phyloP scores from a whole-genome alignment of 1,140 invertebrate species.

The Aphis craccivora region DNA sequence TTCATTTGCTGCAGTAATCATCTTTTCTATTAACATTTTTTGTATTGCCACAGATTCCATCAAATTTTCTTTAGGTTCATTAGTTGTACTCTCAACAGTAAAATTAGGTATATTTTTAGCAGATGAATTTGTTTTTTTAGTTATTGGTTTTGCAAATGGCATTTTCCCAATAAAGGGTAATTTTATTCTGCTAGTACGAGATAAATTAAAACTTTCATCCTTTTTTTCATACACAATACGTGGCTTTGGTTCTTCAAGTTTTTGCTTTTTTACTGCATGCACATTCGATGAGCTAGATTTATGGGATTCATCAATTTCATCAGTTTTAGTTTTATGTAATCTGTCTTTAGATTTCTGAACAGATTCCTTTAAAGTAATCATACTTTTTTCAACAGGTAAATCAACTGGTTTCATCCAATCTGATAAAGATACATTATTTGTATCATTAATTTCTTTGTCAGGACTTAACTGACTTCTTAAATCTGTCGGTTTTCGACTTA shows the following conservation, averaged over 20 bases:
- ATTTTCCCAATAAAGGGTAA: conserved; percentile 75
- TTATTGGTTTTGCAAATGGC: conserved; percentile 65
- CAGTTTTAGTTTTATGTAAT: conserved; percentile 44
- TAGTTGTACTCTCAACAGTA: conserved; percentile 24
- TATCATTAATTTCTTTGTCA: conserved; percentile 40
- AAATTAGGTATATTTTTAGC: conserved; percentile 63
- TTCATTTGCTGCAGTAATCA: conserved; percentile 63
- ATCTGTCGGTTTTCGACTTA: conserved; percentile 63
- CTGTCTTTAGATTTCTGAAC: conserved; percentile 50
- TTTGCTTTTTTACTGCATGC: conserved; percentile 25
- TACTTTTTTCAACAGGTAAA: conserved; percentile 54
- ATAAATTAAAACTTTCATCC: conserved; percentile 54
- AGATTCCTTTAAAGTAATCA: conserved; percentile 53
- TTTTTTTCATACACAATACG: neutral
- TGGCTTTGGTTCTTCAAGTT: conserved; percentile 39
- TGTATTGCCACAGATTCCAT: conserved; percentile 63
- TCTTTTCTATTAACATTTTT: conserved; percentile 65
- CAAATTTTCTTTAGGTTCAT: conserved; percentile 31
- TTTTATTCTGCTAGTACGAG: conserved; percentile 65
- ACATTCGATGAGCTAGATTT: neutral
- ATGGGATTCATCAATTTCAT: conserved; percentile 17
- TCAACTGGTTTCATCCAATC: conserved; percentile 56
- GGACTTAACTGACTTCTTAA: conserved; percentile 48
- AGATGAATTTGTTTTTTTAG: conserved; percentile 38
- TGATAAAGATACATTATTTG: conserved; percentile 56